Conservation (phyloP, 2,888 invertebrate species). For the Gasteruption jaculator region DNA sequence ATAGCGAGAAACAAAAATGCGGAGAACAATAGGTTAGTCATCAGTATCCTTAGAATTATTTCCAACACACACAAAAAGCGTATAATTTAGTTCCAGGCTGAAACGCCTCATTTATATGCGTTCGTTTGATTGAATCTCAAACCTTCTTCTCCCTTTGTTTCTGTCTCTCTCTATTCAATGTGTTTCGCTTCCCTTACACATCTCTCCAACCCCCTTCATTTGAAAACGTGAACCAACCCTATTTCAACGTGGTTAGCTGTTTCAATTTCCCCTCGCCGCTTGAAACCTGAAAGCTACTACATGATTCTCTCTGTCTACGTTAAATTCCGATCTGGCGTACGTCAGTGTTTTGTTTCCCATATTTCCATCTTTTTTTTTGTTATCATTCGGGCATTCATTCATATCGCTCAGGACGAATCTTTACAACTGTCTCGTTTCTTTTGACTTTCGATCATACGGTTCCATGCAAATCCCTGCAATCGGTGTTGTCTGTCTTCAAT, state of each 20-base stretch:
- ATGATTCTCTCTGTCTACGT: no score
- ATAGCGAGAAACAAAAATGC: no score
- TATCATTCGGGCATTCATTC: conserved; percentile 1
- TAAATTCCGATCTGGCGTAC: conserved; percentile 15
- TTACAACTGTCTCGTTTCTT: conserved; percentile 10
- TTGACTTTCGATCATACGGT: no score
- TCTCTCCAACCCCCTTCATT: conserved; percentile 24
- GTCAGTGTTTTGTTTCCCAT: conserved; percentile 17
- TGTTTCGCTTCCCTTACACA: conserved; percentile 6
- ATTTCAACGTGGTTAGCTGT: conserved; percentile 46
- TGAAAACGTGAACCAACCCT: conserved; percentile 15
- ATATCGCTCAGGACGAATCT: conserved; percentile 14
- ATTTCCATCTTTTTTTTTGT: conserved; percentile 7
- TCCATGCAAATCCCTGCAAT: no score
- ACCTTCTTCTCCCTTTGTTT: conserved; percentile 23
- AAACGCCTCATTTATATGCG: conserved; percentile 50
- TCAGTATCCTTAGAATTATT: no score
- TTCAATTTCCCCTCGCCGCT: conserved; percentile 46
- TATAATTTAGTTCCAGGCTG: conserved; percentile 47
- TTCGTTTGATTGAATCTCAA: conserved; percentile 48
- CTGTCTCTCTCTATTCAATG: conserved; percentile 20
- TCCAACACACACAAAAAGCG: no score
- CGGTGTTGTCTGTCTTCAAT: no score
- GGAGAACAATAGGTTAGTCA: no score
- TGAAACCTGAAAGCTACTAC: conserved; percentile 45